A percentile compares a stretch with the other conserved stretches of the same genome.
Evolutionary conservation across 2,888 invertebrate species (phyloP).

Genomic region (Azorinus chamasolen): DNA sequence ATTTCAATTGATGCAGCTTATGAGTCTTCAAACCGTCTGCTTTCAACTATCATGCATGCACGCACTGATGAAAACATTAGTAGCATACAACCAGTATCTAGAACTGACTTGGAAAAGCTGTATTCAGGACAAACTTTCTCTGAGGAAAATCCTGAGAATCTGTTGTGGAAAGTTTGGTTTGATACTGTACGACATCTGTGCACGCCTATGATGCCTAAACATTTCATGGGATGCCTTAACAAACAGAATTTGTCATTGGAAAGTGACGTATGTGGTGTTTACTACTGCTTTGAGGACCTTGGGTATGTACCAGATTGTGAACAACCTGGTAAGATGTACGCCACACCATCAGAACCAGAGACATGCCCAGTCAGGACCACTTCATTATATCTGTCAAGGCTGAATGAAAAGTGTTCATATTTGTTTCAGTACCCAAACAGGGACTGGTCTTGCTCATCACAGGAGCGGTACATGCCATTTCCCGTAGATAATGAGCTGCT

Average conservation of each 20-base stretch:
- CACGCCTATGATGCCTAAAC: conserved; percentile 14
- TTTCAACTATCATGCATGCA: conserved; percentile 5
- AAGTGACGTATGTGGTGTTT: conserved; percentile 47
- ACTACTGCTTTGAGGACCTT: conserved; percentile 32
- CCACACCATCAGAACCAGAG: conserved; percentile 24
- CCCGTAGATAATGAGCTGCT: conserved; percentile 27
- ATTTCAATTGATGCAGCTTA: conserved; percentile 34
- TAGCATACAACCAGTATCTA: conserved; percentile 10
- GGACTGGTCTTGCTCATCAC: background rate
- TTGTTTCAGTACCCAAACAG: conserved; percentile 47
- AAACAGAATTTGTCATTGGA: conserved; percentile 40
- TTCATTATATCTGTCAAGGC: conserved; percentile 42
- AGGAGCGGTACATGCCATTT: conserved; percentile 23
- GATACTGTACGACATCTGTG: conserved; percentile 47
- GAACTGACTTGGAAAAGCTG: conserved; percentile 32
- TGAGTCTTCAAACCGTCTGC: conserved; percentile 23
- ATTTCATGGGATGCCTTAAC: conserved; percentile 22
- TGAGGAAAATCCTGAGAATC: conserved; percentile 31
- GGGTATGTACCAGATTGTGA: conserved; percentile 14
- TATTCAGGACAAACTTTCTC: conserved; percentile 37
- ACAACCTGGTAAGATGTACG: conserved; percentile 41
- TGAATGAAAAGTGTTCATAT: conserved; percentile 31
- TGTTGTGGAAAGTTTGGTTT: conserved; percentile 57
- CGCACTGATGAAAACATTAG: background rate
- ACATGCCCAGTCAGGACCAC: conserved; percentile 51